A percentile compares a stretch with the other conserved stretches of the same genome.
Conservation (phyloP, 2,888 invertebrate species). For the Eupithecia tripunctaria region DNA sequence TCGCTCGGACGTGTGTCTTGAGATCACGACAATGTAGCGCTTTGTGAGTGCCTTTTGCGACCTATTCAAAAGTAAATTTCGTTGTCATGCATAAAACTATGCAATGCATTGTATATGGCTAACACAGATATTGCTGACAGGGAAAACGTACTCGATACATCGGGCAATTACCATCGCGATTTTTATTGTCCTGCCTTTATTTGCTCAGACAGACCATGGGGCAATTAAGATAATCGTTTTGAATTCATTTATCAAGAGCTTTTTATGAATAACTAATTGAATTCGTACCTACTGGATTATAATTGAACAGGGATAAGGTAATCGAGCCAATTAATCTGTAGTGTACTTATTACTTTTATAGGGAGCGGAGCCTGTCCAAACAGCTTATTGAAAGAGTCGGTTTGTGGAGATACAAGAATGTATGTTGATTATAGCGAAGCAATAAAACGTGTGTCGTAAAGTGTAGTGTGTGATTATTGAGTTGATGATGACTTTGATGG, state of each 20-base stretch:
- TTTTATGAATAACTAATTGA: slow-evolving; percentile 45
- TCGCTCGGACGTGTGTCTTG: slow-evolving; percentile 64
- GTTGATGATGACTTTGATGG: slow-evolving; percentile 51
- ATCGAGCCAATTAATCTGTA: slow-evolving; percentile 45
- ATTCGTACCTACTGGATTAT: slow-evolving; percentile 40
- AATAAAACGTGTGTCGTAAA: slow-evolving; percentile 67
- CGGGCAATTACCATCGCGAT: slow-evolving; percentile 54
- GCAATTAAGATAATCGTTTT: slow-evolving; percentile 47
- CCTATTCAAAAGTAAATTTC: slow-evolving; percentile 75
- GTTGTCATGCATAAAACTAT: slow-evolving; percentile 78
- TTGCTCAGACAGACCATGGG: slow-evolving; percentile 40
- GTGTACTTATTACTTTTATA: slow-evolving; percentile 39
- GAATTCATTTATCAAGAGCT: slow-evolving; percentile 42
- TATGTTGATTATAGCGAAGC: slow-evolving; percentile 53
- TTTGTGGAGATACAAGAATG: slow-evolving; percentile 42
- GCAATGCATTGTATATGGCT: slow-evolving; percentile 63
- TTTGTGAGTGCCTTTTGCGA: slow-evolving; percentile 71
- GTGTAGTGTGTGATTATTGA: slow-evolving; percentile 56
- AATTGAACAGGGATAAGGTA: slow-evolving; percentile 43
- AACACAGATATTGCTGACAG: slow-evolving; percentile 47
- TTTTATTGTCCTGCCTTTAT: slow-evolving; percentile 50
- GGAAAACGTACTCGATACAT: slow-evolving; percentile 33
- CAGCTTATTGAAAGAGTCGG: slow-evolving; percentile 35
- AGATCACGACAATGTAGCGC: slow-evolving; percentile 73
- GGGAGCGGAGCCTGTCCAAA: slow-evolving; percentile 33